Base-by-base conservation (phyloP, 2,888 invertebrate species). In the Thera obeliscata region DNA sequence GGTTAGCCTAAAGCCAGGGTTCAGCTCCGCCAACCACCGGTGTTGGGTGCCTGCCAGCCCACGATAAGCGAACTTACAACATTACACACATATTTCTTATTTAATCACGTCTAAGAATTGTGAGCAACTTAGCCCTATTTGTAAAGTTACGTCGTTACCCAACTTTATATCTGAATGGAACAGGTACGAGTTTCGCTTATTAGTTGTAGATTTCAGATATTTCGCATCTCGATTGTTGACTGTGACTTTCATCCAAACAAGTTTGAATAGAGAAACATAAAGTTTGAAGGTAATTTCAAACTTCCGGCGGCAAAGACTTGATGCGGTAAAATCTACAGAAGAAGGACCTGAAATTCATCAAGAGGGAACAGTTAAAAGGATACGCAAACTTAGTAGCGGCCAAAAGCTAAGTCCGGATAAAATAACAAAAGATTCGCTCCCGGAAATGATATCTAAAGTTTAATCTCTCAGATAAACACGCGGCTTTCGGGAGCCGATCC, bases 41-140 rank as follows among this genome's bases (percentile, higher is more conserved):
- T 61, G 78, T 85, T 85, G 87, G 87, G 80, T 73, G 81, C 73
- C 83, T 86, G 85, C 85, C 86, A 86, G 78, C 69, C 74, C 67
- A 74, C 78, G 86, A 86, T 86, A 81, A 82, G 80, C 77, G 66
- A 67, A 78, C 81, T 79, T 75, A 71, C 77, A 78, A 82, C 80
- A 77, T 80, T 76, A 81, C 75, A 76, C 80, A 84, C 79, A 79
- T 85, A 81, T 82, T 83, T 83, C 83, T 83, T 84, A 80, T 78
- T 80, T 76, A 81, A 76, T 76, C 78, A 65, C 70, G 71, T 67
- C 76, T 76, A 69, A 66, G 68, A 62, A 73, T 65, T 62, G 66
- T 70, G 60, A 70, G 63, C 63, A 63, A 69, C 71, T 68, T 63
- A 71, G 55, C 57, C 68, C 55, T 68, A 71, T 68, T 64, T 61